A percentile compares a stretch with the other conserved stretches of the same genome.
Conservation (phyloP, 2,888 invertebrate species). For the Diaprepes abbreviatus region DNA sequence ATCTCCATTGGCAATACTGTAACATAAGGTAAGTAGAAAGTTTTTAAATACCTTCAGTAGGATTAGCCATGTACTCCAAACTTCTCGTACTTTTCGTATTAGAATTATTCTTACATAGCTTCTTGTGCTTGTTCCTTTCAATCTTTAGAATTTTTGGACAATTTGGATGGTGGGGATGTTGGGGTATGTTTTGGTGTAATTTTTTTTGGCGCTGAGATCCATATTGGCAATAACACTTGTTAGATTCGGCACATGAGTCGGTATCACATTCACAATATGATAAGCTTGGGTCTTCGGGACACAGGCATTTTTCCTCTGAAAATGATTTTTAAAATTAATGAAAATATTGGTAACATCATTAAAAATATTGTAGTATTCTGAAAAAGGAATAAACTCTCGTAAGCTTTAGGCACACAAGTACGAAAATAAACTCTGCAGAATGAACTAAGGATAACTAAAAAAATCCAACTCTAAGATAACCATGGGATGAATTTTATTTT, state of each 20-base stretch:
- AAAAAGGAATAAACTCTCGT: too few species aligned
- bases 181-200: constrained; percentile 54
- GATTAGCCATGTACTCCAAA: constrained; percentile 71
- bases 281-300: constrained; percentile 70
- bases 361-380: too few species aligned
- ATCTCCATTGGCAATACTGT: too few species aligned
- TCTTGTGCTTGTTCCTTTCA: constrained; percentile 58
- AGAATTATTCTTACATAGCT: constrained; percentile 64
- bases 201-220: constrained; percentile 20
- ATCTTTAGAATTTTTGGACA: constrained; percentile 17
- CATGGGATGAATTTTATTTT: too few species aligned
- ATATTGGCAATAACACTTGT: constrained; percentile 85
- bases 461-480: too few species aligned
- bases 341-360: too few species aligned
- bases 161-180: constrained; percentile 59
- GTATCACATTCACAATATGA: constrained; percentile 85
- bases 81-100: constrained; percentile 67
- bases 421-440: too few species aligned
- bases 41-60: constrained; percentile 63
- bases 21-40: too few species aligned
- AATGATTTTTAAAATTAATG: too few species aligned
- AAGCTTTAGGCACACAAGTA: too few species aligned
- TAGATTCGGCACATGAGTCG: constrained; percentile 88
- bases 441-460: too few species aligned
- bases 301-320: constrained; percentile 71